Evolutionary conservation across 2,113 vertebrate genomes (phyloP), one percentile per base, ranked within the genome.

Genomic region (Neoarius graeffei): DNA sequence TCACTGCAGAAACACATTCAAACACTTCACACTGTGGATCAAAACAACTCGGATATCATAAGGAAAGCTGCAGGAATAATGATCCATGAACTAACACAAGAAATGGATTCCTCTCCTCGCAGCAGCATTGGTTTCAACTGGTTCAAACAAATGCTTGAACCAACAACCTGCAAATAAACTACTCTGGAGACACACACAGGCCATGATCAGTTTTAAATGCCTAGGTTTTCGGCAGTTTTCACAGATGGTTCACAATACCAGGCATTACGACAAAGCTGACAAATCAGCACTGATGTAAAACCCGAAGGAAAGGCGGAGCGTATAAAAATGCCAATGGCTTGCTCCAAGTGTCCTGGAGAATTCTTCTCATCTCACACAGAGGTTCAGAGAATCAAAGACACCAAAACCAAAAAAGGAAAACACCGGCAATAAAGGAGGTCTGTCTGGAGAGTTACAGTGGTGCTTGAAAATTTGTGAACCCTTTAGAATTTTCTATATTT

Each of bases 1-100:
- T 99, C 98, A 95, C 98, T 99, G 93, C 60, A 83, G 42, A 90
- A 92, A 93, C 50, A 81, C 89, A 91, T 23, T 67, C 27, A 87
- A 7, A 89, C 7, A 82, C 14, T 71, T 85, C 85, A 92, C 69
- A 82, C 17, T 14, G 52, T 10, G 56, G 10, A 8, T 30, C 9
- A 35, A 17, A 25, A 5, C 50, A 42, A 87, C 27, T 42, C 42
- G 3, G 42, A 42, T 42, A 42, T 42, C 42, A 42, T 4, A 4
- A 42, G 42, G 42, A 42, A 42, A 42, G 42, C 42, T 42, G 42
- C 42, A 42, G 42, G 42, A 42, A 42, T 42, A 42, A 42, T 3
- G 42, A 4, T 42, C 42, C 73, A 14, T 5, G 19, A 76, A 76
- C 10, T 13, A 76, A 48, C 0, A 76, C 17, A 1, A 71, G 35